Conservation (phyloP, 2,797 vertebrate genomes). For the Columba guinea region DNA sequence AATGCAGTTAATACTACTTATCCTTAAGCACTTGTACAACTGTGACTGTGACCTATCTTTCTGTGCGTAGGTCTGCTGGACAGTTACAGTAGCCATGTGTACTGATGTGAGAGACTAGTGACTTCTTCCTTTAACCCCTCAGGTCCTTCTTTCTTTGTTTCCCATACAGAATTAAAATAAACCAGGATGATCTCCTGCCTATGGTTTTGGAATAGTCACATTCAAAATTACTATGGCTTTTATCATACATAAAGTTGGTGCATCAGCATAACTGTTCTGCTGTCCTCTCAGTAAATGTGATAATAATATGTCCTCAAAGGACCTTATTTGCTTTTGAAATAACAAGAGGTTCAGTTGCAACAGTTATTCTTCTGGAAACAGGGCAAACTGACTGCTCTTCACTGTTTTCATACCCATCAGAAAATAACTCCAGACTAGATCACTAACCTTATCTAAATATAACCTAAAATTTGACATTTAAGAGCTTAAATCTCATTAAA, state of each 20-base stretch:
- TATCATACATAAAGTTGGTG: not conserved
- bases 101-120: not conserved
- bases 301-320: not conserved
- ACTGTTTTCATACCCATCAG: not conserved
- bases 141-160: not conserved
- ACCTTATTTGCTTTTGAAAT: not conserved
- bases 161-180: not conserved
- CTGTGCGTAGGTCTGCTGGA: not conserved
- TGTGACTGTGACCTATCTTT: not conserved
- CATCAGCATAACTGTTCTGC: not conserved
- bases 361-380: not conserved
- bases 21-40: not conserved
- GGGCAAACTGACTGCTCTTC: not conserved
- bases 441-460: constrained; percentile 57
- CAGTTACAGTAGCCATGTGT: not conserved
- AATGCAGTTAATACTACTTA: not conserved
- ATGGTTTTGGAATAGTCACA: not conserved
- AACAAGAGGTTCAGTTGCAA: not conserved
- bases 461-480: constrained; percentile 47
- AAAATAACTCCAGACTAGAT: constrained; percentile 20
- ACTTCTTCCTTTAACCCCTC: not conserved
- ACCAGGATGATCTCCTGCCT: not conserved
- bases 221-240: not conserved
- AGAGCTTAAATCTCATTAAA: constrained; percentile 47
- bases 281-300: not conserved